A percentile compares a stretch with the other conserved stretches of the same genome.
Evolutionary conservation across 2,113 vertebrate genomes (phyloP).

Genomic region (Electrona antarctica): DNA sequence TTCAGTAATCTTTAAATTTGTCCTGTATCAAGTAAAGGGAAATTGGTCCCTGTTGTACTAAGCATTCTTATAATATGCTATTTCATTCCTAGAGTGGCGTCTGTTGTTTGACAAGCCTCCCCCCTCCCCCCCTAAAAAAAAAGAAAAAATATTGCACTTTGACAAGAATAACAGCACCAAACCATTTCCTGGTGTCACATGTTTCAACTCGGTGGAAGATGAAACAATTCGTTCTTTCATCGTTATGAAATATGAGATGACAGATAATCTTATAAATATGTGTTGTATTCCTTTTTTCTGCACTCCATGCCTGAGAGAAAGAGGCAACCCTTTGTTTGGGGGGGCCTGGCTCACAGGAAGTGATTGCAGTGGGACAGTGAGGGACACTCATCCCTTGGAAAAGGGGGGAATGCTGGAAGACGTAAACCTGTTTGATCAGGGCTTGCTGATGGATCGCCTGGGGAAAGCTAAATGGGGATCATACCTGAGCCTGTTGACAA

Average conservation of each 20-base stretch:
- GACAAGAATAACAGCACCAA: constrained; percentile 66
- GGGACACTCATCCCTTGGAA: constrained; percentile 77
- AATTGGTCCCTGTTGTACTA: not conserved
- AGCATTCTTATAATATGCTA: not conserved
- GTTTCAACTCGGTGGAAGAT: constrained; percentile 53
- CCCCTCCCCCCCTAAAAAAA: constrained; percentile 12
- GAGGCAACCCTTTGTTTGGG: constrained; percentile 73
- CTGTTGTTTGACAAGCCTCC: constrained; percentile 1
- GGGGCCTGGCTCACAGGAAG: constrained; percentile 75
- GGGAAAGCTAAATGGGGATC: constrained; percentile 80
- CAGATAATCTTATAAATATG: constrained; percentile 78
- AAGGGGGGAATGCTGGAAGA: constrained; percentile 67
- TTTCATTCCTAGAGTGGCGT: constrained; percentile 1
- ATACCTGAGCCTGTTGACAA: constrained; percentile 76
- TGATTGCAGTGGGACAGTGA: constrained; percentile 75
- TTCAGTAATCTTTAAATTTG: constrained; percentile 20
- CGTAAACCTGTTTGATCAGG: constrained; percentile 80
- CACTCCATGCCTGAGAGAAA: constrained; percentile 40
- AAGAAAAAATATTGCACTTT: constrained; percentile 14
- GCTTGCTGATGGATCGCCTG: constrained; percentile 76
- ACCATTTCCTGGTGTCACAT: constrained; percentile 69
- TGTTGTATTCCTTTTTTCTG: constrained; percentile 72
- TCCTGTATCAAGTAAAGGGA: not conserved
- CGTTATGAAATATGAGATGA: constrained; percentile 71
- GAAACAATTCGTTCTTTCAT: constrained; percentile 72